Evolutionary conservation across 2,888 invertebrate genomes (phyloP), one percentile per base, ranked within the genome.

Genomic region (Baronia brevicornis): DNA sequence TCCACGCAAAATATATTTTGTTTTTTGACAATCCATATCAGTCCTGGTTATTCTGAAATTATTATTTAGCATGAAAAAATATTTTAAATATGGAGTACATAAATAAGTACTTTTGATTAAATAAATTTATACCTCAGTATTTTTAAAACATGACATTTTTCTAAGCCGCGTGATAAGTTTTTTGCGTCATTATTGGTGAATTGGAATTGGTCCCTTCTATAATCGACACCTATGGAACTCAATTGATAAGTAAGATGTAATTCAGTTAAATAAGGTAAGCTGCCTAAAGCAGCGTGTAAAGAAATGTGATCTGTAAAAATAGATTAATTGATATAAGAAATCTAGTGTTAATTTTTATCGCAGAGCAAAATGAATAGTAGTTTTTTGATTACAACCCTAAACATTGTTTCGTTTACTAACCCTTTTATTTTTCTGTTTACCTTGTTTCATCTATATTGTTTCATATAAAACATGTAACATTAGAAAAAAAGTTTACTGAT

Each of bases 131-230:
- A 84, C 84, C 74, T 71, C 6, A 84, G 45, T 34, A 58, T 45
- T 54, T 65, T 78, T 17, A 85, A 41, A 17, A 62, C 66, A 0
- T 26, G 17, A 44, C 77, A 79, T 49, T 80, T 82, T 50, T 80
- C 80, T 39, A 85, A 52, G 1, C 82, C 85, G 31, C 56, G 60
- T 2, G 79, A 68, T 17, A 85, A 60, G 43, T 70, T 74, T 46
- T 74, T 80, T 0, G 84, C 79, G 45, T 84, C 84, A 35, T 74
- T 77, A 31, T 67, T 75, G n/a, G 84, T 84, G 44, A 84, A 84
- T 41, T 79, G 80, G 51, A 82, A 84, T 48, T 84, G 84, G 47
- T 84, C 84, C 49, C 55, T 66, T 6, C 82, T 60, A 44, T 80
- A 85, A 18, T 72, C 60, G 7, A 70, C 60, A 19, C 78, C 80